These are phyloP conservation scores for Peromyscus maniculatus DNA, from an alignment of 2,113 vertebrate species.

Conservation along the genomic window DNA sequence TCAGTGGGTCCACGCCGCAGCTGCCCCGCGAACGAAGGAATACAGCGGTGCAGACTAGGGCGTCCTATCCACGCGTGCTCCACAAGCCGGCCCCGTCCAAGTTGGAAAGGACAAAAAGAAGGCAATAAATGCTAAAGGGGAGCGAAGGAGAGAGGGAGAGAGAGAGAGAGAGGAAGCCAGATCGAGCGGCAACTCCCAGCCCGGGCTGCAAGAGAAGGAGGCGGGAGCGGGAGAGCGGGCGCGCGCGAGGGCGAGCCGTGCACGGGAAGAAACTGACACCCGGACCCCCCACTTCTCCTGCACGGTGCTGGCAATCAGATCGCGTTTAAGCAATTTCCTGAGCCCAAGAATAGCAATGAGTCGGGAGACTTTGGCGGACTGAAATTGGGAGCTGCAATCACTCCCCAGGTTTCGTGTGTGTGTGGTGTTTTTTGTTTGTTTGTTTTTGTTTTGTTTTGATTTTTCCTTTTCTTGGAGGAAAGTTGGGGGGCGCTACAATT, in stretches of 20 bases:
- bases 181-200: conserved; percentile 76
- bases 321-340: conserved; percentile 89
- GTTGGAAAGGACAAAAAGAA: conserved; percentile 84
- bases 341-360: conserved; percentile 87
- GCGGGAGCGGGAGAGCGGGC: conserved; percentile 69
- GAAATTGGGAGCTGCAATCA: conserved; percentile 82
- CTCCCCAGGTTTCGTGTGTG: conserved; percentile 66
- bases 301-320: conserved; percentile 85
- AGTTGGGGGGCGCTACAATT: conserved; percentile 69
- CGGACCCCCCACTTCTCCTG: conserved; percentile 84
- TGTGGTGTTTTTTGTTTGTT: conserved; percentile 68
- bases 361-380: conserved; percentile 85
- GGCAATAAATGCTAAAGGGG: conserved; percentile 76
- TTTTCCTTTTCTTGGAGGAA: not conserved
- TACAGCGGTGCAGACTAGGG: conserved; percentile 70
- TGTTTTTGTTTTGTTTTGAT: not conserved
- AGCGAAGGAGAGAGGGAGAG: not conserved
- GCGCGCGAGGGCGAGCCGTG: conserved; percentile 78
- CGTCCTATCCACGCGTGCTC: conserved; percentile 80
- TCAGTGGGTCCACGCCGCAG: conserved; percentile 80
- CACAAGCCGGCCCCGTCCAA: conserved; percentile 78
- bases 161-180: conserved; percentile 65
- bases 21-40: conserved; percentile 76
- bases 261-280: conserved; percentile 82
- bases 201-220: conserved; percentile 46